Evolutionary conservation across 2,113 vertebrate species (phyloP).

Genomic region (Leiothrix lutea): DNA sequence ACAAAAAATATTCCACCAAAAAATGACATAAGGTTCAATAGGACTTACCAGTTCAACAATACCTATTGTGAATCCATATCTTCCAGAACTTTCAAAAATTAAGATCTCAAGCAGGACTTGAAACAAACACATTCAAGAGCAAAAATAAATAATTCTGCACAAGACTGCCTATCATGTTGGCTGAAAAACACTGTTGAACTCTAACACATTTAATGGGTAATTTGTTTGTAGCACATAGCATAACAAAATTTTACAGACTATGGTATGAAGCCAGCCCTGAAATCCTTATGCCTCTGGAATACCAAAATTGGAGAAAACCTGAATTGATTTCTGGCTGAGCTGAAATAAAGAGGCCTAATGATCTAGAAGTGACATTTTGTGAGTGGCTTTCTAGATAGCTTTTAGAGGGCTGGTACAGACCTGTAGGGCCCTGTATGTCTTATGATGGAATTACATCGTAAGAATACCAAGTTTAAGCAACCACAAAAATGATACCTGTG

Average conservation of each 20-base stretch:
- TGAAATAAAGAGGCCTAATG: neutral
- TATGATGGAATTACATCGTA: neutral
- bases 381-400: neutral
- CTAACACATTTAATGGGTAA: neutral
- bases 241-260: neutral
- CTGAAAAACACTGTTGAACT: neutral
- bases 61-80: neutral
- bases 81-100: neutral
- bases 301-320: neutral
- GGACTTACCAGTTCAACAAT: neutral
- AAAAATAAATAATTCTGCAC: neutral
- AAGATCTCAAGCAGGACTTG: neutral
- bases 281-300: neutral
- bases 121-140: neutral
- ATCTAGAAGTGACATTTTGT: neutral
- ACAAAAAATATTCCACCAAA: neutral
- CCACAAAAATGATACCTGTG: neutral
- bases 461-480: neutral
- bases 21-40: neutral
- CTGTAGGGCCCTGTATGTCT: rapidly evolving
- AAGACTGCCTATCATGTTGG: neutral
- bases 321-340: neutral
- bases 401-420: neutral
- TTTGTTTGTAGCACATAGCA: neutral
- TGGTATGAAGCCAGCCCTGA: neutral